Base-by-base conservation (phyloP, 2,113 vertebrate species). In the Pterophyllum scalare region DNA sequence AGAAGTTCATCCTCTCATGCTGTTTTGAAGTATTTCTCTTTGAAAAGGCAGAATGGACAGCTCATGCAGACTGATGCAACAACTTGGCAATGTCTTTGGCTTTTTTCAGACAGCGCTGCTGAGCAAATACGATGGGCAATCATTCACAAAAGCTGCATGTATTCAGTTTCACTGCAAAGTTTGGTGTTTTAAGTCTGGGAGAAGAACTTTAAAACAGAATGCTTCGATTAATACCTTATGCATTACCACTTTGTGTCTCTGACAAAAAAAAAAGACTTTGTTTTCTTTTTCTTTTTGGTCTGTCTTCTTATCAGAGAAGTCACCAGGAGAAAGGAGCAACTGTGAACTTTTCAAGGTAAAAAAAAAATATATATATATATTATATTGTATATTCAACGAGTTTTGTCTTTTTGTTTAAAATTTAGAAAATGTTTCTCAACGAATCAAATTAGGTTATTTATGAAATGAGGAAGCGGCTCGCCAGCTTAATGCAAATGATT, bases 1-100 rank as follows among this genome's bases (percentile, higher is more conserved):
- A 90, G 74, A 83, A 46, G 80, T 89, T 90, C 80, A 59, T 87
- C 75, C 86, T 82, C 81, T 89, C 62, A 24, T 70, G 70, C 59
- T 72, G 83, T 91, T 93, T 89, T 92, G 88, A 91, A 88, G 85
- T 81, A 75, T 56, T 59, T 88, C 84, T 64, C 82, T 93, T 92
- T 91, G 86, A 92, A 87, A 91, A 91, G 72, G 86, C 88, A 81
- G 88, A 90, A 87, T 72, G 90, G 88, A 92, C 85, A 82, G 88
- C 83, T 91, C 85, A 78, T n/a, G 83, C 82, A 28, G 87, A 88
- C 86, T 93, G 93, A 94, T 91, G 94, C 87, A 94, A 94, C 83
- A 80, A 83, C 85, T 61, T 56, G 62, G 91, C 94, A 93, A 95
- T 59, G 80, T 83, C 80, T 90, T 88, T 52, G 15, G 74, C 86